phyloP scores from a whole-genome alignment of 2,113 vertebrate species.

The Gracilinanus agilis region DNA sequence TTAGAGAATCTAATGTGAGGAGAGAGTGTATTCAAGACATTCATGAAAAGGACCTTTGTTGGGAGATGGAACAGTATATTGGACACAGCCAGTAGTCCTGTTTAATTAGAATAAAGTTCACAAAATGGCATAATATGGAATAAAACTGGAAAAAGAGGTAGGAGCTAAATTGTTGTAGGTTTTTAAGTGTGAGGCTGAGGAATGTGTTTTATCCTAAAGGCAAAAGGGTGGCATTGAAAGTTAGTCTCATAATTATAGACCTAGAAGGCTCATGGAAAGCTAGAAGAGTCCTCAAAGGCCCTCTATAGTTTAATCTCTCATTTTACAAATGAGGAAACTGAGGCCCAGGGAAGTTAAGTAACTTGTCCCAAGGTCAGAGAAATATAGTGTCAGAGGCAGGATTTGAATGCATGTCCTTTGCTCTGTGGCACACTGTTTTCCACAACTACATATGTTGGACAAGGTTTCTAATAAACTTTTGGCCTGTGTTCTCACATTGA shows the following conservation, averaged over 20 bases:
- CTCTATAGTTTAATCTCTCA: not conserved
- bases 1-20: not conserved
- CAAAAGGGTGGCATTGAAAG: not conserved
- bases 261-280: not conserved
- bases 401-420: not conserved
- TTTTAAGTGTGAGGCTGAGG: not conserved
- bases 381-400: not conserved
- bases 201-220: not conserved
- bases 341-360: not conserved
- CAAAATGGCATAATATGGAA: not conserved
- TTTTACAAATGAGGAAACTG: not conserved
- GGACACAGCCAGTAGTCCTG: not conserved
- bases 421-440: conserved; percentile 7
- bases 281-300: not conserved
- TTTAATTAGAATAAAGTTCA: not conserved
- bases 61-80: not conserved
- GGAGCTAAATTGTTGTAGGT: not conserved
- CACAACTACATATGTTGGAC: conserved; percentile 48
- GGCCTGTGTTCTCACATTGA: conserved; percentile 69
- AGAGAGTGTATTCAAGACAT: not conserved
- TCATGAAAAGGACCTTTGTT: not conserved
- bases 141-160: not conserved
- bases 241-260: not conserved
- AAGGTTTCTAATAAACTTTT: conserved; percentile 70
- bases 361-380: not conserved